phyloP scores from a whole-genome alignment of 2,888 invertebrate species.

The Pseudoips prasinana region DNA sequence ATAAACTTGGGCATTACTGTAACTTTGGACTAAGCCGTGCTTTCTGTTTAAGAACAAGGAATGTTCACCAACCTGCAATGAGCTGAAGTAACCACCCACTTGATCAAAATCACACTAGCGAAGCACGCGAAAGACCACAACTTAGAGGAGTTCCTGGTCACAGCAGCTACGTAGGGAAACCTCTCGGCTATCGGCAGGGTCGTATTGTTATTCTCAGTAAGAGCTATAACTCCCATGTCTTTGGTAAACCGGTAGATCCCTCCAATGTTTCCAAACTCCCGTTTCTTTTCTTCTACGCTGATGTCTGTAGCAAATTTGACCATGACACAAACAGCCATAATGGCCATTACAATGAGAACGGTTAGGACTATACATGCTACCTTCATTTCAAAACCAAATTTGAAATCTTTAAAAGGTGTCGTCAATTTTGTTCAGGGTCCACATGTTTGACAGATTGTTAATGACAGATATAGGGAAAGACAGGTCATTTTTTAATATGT shows the following conservation, averaged over 20 bases:
- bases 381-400: conserved; percentile 44
- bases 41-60: too few species aligned
- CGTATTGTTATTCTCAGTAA: not conserved
- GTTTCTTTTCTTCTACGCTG: conserved; percentile 52
- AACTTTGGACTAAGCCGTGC: too few species aligned
- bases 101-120: conserved; percentile 9
- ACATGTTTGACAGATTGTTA: too few species aligned
- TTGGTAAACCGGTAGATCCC: conserved; percentile 41
- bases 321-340: conserved; percentile 69
- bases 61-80: conserved; percentile 18
- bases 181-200: conserved; percentile 1
- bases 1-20: too few species aligned
- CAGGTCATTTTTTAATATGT: too few species aligned
- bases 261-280: conserved; percentile 35
- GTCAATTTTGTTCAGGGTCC: too few species aligned
- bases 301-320: conserved; percentile 71
- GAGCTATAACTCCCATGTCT: conserved; percentile 39
- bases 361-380: conserved; percentile 58
- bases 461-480: too few species aligned
- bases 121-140: conserved; percentile 18
- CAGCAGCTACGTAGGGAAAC: conserved; percentile 14
- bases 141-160: conserved; percentile 7
- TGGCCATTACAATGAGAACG: conserved; percentile 52
- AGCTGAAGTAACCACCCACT: conserved; percentile 16
- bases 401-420: too few species aligned